Evolutionary conservation across 2,797 vertebrate genomes (phyloP).

Genomic region (Acomys russatus): DNA sequence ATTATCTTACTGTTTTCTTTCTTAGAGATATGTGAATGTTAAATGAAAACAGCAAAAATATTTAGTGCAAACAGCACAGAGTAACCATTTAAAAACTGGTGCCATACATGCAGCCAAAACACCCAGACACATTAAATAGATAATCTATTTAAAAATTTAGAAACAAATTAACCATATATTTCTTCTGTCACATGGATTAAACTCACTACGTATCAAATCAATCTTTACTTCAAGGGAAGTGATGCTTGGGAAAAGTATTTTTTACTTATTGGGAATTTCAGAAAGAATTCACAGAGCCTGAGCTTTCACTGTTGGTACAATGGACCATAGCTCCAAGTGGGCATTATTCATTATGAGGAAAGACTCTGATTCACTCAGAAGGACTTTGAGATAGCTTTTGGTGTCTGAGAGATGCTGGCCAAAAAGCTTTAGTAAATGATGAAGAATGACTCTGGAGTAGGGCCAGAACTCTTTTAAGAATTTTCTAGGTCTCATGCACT

Average conservation of each 20-base stretch:
- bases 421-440: slow-evolving; percentile 54
- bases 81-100: neutral
- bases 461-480: neutral
- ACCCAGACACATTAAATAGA: neutral
- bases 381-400: slow-evolving; percentile 29
- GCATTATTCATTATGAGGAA: slow-evolving; percentile 19
- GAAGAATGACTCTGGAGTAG: neutral
- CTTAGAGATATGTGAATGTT: neutral
- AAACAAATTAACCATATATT: neutral
- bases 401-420: slow-evolving; percentile 51
- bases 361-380: slow-evolving; percentile 37
- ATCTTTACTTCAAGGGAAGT: neutral
- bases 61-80: neutral
- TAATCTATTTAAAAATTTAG: neutral
- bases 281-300: neutral
- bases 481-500: neutral
- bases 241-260: slow-evolving; percentile 46
- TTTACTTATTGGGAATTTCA: neutral
- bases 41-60: neutral
- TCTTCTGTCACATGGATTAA: neutral
- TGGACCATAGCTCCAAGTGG: slow-evolving; percentile 25
- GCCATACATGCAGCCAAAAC: neutral
- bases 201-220: neutral
- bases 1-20: neutral
- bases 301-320: neutral